Base-by-base conservation (phyloP, 2,888 invertebrate genomes). In the Drosophila putrida region DNA sequence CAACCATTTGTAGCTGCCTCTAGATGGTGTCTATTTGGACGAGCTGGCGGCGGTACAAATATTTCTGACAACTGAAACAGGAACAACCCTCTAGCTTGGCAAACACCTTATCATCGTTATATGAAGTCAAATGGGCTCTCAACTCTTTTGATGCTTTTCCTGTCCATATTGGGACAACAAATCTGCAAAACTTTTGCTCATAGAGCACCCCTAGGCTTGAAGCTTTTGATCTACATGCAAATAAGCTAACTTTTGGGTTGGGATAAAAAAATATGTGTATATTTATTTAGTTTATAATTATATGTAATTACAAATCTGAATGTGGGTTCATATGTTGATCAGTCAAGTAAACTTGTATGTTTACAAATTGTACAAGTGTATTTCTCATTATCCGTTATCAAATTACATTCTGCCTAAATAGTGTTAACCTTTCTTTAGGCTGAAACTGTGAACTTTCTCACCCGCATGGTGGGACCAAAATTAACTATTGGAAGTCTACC, bases 171-270 rank as follows among this genome's bases (percentile, higher is more conserved):
- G 50, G 38, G 51, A 11, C 25, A 39, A 36, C 60, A 33, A 61
- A 65, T 71, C 61, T 58, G 38, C 47, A 33, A 60, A 69, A 51
- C 54, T 73, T 61, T 54, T 57, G 15, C 50, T 13, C 58, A 51
- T 51, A 51, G 35, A 15, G 27, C 39, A 27, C 10, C 39, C 50
- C 20, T 4, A 55, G 35, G 41, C n/a, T 13, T 11, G 8, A 5
- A n/a, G 33, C 62, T 54, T 71, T 78, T 75, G 69, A 75, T 78
- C 75, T 74, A 6, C n/a, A 15, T 31, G 28, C 20, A 36, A 38
- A 44, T 44, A 39, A n/a, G 50, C 13, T 27, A n/a, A 2, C n/a
- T 25, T 36, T 33, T 51, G 49, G 38, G 51, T 70, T 25, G 11
- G 8, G 3, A 9, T 13, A 2, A 6, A 13, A 9, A 43, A 41